Percentiles rank a stretch among this genome's conserved stretches.
Conservation (phyloP, 2,797 vertebrate genomes). For the Gallirallus australis region DNA sequence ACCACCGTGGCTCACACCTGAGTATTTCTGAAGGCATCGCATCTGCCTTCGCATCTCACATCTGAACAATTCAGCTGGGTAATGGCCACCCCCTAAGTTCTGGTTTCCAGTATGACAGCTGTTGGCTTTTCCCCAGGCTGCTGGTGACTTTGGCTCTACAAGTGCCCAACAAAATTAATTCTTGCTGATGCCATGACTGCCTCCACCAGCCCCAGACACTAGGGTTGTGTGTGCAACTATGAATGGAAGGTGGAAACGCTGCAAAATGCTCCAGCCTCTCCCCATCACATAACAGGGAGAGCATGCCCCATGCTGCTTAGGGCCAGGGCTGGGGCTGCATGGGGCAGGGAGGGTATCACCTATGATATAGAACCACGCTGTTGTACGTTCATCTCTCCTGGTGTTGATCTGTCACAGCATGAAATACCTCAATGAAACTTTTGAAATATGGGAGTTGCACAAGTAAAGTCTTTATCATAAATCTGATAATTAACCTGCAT, state of each 20-base stretch:
- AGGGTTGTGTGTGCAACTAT: neutral
- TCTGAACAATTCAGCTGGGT: neutral
- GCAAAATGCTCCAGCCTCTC: neutral
- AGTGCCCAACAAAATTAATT: neutral
- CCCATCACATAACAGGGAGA: fast-evolving
- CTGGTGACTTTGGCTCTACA: neutral
- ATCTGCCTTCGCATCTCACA: neutral
- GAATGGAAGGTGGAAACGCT: neutral
- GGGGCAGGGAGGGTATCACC: neutral
- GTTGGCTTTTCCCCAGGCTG: neutral
- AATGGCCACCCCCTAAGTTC: neutral
- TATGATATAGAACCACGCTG: neutral
- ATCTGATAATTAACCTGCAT: slow-evolving; percentile 50
- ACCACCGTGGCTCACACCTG: neutral
- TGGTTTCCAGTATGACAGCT: neutral
- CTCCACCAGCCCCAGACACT: neutral
- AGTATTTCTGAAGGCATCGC: neutral
- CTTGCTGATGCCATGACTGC: neutral
- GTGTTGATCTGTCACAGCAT: neutral
- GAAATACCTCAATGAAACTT: neutral
- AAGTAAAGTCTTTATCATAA: slow-evolving; percentile 30
- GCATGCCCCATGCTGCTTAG: fast-evolving
- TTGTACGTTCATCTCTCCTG: neutral
- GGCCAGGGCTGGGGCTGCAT: neutral
- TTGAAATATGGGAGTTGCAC: neutral